Percentiles rank a stretch among this genome's conserved stretches.
These are phyloP conservation scores for Cotesia congregata DNA, from an alignment of 2,888 invertebrate species.

Conservation along the genomic window DNA sequence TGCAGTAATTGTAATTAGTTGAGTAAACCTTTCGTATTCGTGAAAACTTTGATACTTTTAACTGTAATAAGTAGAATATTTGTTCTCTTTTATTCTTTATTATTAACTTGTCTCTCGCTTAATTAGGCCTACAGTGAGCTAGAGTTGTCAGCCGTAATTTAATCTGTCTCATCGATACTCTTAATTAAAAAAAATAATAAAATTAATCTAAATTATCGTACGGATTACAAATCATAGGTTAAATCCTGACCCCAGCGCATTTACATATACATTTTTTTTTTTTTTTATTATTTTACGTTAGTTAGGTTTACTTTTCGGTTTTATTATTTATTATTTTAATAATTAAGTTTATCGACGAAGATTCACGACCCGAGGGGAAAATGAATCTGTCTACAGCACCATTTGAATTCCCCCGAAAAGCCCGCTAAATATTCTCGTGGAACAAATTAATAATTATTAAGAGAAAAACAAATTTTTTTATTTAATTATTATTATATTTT, in stretches of 20 bases:
- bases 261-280: slow-evolving; percentile 17
- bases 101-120: slow-evolving; percentile 50
- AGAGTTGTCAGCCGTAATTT: slow-evolving; percentile 56
- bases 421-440: slow-evolving; percentile 41
- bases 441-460: slow-evolving; percentile 39
- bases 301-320: slow-evolving; percentile 15
- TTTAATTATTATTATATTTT: slow-evolving; percentile 30
- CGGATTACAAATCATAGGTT: slow-evolving; percentile 34
- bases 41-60: too few relatives aligned
- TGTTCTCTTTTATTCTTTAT: slow-evolving; percentile 42
- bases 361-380: slow-evolving; percentile 42
- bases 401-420: slow-evolving; percentile 56
- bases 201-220: slow-evolving; percentile 18
- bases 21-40: too few relatives aligned
- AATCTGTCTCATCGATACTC: slow-evolving; percentile 10
- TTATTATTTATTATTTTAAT: slow-evolving; percentile 21
- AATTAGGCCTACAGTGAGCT: slow-evolving; percentile 70
- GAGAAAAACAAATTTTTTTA: slow-evolving; percentile 43
- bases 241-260: slow-evolving; percentile 23
- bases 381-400: slow-evolving; percentile 59
- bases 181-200: slow-evolving; percentile 26
- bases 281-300: slow-evolving; percentile 36
- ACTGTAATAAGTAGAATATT: slow-evolving; percentile 35
- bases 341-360: slow-evolving; percentile 25
- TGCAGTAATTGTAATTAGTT: too few relatives aligned